Evolutionary conservation across 1,140 invertebrate genomes (phyloP).

Genomic region (Mylabris phalerata): DNA sequence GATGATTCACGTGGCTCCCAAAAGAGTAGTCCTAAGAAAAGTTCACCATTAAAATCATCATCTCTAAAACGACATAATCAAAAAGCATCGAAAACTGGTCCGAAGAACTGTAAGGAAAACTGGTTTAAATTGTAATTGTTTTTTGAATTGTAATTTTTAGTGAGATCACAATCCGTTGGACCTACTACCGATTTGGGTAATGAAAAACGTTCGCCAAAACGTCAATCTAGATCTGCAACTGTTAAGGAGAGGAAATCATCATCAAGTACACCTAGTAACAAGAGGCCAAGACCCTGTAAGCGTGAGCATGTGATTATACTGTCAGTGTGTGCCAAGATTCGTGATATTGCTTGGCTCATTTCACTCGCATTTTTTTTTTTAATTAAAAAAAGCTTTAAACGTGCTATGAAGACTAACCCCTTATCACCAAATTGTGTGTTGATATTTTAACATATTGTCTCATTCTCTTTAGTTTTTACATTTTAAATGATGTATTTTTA

Average conservation of each 20-base stretch:
- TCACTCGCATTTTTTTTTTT: conserved; percentile 4
- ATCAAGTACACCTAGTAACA: conserved; percentile 45
- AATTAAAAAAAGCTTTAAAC: conserved; percentile 10
- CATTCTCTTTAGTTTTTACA: neutral
- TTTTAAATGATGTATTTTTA: neutral
- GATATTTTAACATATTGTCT: neutral
- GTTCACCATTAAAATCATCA: conserved; percentile 40
- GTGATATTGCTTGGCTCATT: conserved; percentile 30
- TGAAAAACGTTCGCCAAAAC: conserved; percentile 66
- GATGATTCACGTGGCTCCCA: conserved; percentile 52
- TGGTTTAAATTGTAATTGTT: neutral
- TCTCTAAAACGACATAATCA: conserved; percentile 31
- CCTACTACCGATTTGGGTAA: conserved; percentile 45
- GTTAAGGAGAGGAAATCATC: conserved; percentile 45
- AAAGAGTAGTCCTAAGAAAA: conserved; percentile 61
- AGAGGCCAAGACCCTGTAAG: conserved; percentile 57
- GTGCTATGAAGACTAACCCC: conserved; percentile 6
- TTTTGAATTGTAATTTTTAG: conserved; percentile 35
- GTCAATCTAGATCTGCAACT: conserved; percentile 59
- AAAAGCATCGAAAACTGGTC: conserved; percentile 23
- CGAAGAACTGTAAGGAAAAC: conserved; percentile 21
- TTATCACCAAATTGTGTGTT: neutral
- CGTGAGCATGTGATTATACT: conserved; percentile 16
- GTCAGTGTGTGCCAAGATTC: conserved; percentile 40
- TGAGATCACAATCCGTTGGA: conserved; percentile 64